A percentile compares a stretch with the other conserved stretches of the same genome.
Evolutionary conservation across 2,797 vertebrate species (phyloP).

Genomic region (Siniperca obscura): DNA sequence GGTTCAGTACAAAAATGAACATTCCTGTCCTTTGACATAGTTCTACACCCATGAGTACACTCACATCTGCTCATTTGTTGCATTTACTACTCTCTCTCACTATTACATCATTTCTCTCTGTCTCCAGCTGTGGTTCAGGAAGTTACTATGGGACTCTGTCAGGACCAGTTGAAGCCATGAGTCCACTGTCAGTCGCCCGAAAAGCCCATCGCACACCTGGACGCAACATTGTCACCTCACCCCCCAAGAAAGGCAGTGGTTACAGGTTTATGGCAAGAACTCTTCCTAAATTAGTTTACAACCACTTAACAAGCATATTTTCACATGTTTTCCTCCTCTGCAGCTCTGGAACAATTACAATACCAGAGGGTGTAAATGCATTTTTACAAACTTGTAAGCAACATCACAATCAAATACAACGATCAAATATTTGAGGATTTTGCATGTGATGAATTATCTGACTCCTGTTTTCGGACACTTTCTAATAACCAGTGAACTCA

Average conservation of each 20-base stretch:
- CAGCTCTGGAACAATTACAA: not conserved
- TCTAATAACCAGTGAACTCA: not conserved
- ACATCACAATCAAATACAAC: no score
- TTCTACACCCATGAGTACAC: not conserved
- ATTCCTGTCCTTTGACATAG: not conserved
- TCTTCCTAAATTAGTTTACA: constrained; percentile 8
- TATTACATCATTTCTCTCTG: not conserved
- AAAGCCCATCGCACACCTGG: constrained; percentile 81
- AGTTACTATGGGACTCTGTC: constrained; percentile 90
- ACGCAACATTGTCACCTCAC: constrained; percentile 90
- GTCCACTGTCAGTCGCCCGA: constrained; percentile 74
- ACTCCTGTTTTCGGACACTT: not conserved
- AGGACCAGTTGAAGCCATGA: constrained; percentile 86
- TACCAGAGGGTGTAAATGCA: not conserved
- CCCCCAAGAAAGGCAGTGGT: constrained; percentile 90
- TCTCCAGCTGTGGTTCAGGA: constrained; percentile 87
- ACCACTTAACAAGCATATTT: not conserved
- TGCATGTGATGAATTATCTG: not conserved
- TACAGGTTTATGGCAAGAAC: constrained; percentile 84
- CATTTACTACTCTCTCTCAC: not conserved
- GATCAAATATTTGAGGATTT: not conserved
- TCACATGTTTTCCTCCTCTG: not conserved
- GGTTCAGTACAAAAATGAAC: not conserved
- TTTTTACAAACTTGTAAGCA: not conserved
- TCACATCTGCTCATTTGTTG: no score